These are phyloP conservation scores for Scrobipalpa atriplicella DNA, from an alignment of 2,888 invertebrate genomes.

Conservation along the genomic window DNA sequence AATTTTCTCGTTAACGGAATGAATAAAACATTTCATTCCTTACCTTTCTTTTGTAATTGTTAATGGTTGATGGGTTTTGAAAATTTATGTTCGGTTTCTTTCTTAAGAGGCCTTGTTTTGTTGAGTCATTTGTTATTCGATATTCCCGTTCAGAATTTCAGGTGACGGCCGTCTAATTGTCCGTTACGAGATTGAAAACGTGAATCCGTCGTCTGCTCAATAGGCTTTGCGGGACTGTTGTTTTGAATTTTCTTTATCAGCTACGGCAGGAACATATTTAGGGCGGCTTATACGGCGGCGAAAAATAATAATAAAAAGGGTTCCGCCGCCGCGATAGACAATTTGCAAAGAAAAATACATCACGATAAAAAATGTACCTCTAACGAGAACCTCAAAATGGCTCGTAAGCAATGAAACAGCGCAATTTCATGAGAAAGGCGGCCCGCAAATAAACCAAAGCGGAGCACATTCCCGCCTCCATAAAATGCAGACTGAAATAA, in stretches of 20 bases:
- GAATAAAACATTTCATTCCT: slow-evolving; percentile 83
- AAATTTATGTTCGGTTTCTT: slow-evolving; percentile 72
- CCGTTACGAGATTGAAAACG: slow-evolving; percentile 39
- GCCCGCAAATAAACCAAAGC: slow-evolving; percentile 78
- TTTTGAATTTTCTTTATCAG: slow-evolving; percentile 35
- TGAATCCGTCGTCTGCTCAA: slow-evolving; percentile 33
- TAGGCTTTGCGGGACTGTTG: slow-evolving; percentile 38
- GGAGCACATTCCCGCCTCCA: slow-evolving; percentile 77
- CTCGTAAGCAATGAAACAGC: slow-evolving; percentile 79
- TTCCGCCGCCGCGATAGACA: slow-evolving; percentile 52
- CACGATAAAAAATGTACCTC: slow-evolving; percentile 70
- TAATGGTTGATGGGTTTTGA: slow-evolving; percentile 80
- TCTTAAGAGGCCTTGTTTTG: slow-evolving; percentile 55
- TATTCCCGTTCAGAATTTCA: slow-evolving; percentile 49
- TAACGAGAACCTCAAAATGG: slow-evolving; percentile 76
- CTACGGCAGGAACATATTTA: slow-evolving; percentile 38
- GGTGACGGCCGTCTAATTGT: slow-evolving; percentile 48
- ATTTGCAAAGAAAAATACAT: slow-evolving; percentile 68
- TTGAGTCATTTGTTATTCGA: slow-evolving; percentile 61
- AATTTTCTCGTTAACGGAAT: slow-evolving; percentile 82
- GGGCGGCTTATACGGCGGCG: slow-evolving; percentile 35
- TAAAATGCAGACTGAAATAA: slow-evolving; percentile 78
- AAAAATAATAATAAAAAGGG: slow-evolving; percentile 53
- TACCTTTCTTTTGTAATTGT: slow-evolving; percentile 81
- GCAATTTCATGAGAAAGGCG: slow-evolving; percentile 79